These are phyloP conservation scores for Hemicentrotus pulcherrimus DNA, from an alignment of 35 echinoderm and acorn worm species.

Conservation along the genomic window DNA sequence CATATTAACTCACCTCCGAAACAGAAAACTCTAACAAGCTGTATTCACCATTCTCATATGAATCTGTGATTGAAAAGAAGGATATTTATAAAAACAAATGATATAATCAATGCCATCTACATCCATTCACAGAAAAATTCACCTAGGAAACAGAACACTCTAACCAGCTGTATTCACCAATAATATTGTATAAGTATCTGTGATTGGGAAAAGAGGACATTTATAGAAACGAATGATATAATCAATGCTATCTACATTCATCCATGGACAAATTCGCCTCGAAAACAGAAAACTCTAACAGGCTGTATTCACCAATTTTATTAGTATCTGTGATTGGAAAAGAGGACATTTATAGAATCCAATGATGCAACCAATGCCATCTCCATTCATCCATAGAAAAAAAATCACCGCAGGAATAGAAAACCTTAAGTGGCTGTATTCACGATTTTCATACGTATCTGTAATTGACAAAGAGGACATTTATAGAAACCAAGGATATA, in stretches of 20 bases:
- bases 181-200: neutral
- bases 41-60: constrained; percentile 24
- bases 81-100: neutral
- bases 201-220: neutral
- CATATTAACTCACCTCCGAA: neutral
- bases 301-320: neutral
- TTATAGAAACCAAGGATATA: too few species aligned
- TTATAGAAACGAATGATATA: neutral
- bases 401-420: neutral
- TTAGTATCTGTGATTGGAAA: neutral
- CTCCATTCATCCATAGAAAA: too few species aligned
- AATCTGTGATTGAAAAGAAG: neutral
- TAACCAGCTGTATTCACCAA: neutral
- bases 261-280: neutral
- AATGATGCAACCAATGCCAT: too few species aligned
- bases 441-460: constrained; percentile 46
- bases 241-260: too few species aligned
- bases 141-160: neutral
- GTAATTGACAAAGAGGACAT: neutral
- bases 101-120: too few species aligned
- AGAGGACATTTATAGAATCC: neutral
- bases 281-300: neutral
- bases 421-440: constrained; percentile 11
- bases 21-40: neutral
- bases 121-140: too few species aligned